Evolutionary conservation across 2,888 invertebrate genomes (phyloP).

Genomic region (Clistopyga incitator): DNA sequence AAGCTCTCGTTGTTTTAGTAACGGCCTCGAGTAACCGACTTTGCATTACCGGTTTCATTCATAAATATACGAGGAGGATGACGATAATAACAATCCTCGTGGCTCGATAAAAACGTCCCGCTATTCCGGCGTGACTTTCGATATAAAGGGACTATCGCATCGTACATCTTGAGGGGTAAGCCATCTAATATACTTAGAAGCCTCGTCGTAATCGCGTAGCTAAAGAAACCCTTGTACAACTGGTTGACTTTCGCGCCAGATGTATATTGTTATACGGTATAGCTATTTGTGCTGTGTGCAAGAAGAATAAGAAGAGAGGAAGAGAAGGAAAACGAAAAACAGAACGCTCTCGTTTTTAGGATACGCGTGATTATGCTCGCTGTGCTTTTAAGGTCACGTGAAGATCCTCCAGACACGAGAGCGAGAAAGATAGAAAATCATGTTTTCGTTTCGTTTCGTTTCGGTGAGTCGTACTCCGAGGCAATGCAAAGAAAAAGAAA

Average conservation of each 20-base stretch:
- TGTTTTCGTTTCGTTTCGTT: too few species aligned
- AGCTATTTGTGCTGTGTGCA: not conserved
- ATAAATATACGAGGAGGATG: not conserved
- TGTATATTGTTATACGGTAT: slow-evolving; percentile 56
- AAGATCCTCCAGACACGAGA: too few species aligned
- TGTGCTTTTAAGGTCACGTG: not conserved
- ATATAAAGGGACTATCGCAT: slow-evolving; percentile 58
- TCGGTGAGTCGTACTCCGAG: too few species aligned
- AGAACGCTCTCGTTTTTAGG: not conserved
- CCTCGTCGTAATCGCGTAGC: slow-evolving; percentile 79
- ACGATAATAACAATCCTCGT: slow-evolving; percentile 21
- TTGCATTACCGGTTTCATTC: not conserved
- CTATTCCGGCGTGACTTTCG: slow-evolving; percentile 25
- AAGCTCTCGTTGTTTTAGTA: not conserved
- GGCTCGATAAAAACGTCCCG: slow-evolving; percentile 5
- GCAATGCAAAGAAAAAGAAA: too few species aligned
- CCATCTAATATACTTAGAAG: slow-evolving; percentile 81
- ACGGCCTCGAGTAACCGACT: not conserved
- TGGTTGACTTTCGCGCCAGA: slow-evolving; percentile 50
- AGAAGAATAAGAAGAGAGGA: not conserved
- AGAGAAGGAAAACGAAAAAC: not conserved
- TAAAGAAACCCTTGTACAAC: slow-evolving; percentile 77
- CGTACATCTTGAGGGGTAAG: slow-evolving; percentile 73
- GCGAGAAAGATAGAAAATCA: too few species aligned
- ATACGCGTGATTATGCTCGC: not conserved